phyloP scores from a whole-genome alignment of 2,888 invertebrate genomes.

The Pterostichus madidus region DNA sequence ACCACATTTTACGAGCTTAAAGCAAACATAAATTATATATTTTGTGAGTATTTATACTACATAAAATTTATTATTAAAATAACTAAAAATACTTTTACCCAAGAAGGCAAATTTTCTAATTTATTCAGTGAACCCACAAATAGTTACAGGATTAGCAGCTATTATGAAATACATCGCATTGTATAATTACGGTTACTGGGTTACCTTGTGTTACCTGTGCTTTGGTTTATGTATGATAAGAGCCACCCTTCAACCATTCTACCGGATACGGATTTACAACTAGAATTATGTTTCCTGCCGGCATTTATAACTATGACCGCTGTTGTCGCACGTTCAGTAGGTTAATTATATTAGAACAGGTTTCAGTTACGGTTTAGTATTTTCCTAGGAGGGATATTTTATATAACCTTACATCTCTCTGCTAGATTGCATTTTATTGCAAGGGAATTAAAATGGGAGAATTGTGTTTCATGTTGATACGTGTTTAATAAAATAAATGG shows the following conservation, averaged over 20 bases:
- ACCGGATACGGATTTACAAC: slow-evolving; percentile 42
- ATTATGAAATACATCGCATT: slow-evolving; percentile 38
- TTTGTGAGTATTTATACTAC: too few relatives aligned
- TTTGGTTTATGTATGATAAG: slow-evolving; percentile 45
- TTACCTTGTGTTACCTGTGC: slow-evolving; percentile 10
- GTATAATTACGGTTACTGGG: slow-evolving; percentile 14
- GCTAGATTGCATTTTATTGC: background rate
- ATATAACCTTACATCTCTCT: background rate
- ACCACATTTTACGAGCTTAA: too few relatives aligned
- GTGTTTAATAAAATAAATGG: slow-evolving; percentile 29
- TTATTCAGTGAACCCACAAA: too few relatives aligned
- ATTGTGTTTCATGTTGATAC: slow-evolving; percentile 8
- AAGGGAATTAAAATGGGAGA: background rate
- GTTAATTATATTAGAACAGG: slow-evolving; percentile 38
- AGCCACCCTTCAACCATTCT: slow-evolving; percentile 22
- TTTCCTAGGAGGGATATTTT: background rate
- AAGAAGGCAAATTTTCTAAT: too few relatives aligned
- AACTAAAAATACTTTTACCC: too few relatives aligned
- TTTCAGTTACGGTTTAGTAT: slow-evolving; percentile 3
- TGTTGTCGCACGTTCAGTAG: slow-evolving; percentile 31
- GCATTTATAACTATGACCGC: slow-evolving; percentile 41
- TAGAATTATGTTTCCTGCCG: slow-evolving; percentile 48
- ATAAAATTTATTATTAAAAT: too few relatives aligned
- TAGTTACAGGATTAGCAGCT: background rate
- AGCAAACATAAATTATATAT: too few relatives aligned